A percentile compares a stretch with the other conserved stretches of the same genome.
phyloP scores from a whole-genome alignment of 2,797 vertebrate genomes.

The Pteronotus mesoamericanus region DNA sequence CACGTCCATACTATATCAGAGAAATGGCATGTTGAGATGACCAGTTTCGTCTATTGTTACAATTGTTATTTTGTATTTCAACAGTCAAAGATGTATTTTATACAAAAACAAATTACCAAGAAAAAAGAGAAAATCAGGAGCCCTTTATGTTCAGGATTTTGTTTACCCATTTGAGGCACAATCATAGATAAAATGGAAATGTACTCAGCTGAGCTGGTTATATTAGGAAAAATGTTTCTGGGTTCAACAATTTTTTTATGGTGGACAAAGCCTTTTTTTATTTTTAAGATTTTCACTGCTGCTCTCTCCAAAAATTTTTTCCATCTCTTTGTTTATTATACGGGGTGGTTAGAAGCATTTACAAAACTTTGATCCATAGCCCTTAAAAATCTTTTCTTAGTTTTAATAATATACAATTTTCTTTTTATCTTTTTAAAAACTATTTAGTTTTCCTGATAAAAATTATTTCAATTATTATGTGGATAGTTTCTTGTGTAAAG shows the following conservation, averaged over 20 bases:
- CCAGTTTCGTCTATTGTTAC: background rate
- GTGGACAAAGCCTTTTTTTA: background rate
- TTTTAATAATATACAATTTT: background rate
- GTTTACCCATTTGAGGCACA: constrained; percentile 1
- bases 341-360: background rate
- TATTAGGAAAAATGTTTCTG: background rate
- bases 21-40: background rate
- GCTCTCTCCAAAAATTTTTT: background rate
- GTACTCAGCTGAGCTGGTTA: background rate
- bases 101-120: constrained; percentile 40
- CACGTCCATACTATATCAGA: background rate
- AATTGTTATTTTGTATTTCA: constrained; percentile 53
- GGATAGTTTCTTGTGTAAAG: background rate
- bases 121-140: constrained; percentile 34
- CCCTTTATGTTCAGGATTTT: constrained; percentile 17
- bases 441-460: constrained; percentile 23
- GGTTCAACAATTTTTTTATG: background rate
- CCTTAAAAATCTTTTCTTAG: background rate
- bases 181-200: constrained; percentile 28
- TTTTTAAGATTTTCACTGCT: constrained; percentile 29
- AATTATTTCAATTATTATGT: background rate
- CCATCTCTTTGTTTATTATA: background rate
- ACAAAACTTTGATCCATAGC: background rate
- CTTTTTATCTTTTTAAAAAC: background rate
- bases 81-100: constrained; percentile 34